These are phyloP conservation scores for Hippocampus kuda DNA, from an alignment of 2,797 vertebrate genomes.

Conservation along the genomic window DNA sequence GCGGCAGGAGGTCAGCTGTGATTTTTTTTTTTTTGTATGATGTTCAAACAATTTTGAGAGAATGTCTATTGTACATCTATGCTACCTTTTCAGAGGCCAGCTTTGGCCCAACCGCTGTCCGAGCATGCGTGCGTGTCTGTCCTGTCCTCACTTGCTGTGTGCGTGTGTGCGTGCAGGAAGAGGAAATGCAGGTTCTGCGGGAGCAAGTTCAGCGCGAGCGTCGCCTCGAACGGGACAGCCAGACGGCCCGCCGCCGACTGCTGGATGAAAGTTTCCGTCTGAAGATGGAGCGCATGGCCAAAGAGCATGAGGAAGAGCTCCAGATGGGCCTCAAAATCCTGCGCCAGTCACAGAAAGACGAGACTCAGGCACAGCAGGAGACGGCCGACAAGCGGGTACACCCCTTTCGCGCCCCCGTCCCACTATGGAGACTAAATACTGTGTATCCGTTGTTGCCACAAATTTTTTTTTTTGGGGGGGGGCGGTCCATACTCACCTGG, in stretches of 20 bases:
- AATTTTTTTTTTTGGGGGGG: too few relatives aligned
- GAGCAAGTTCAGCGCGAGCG: slow-evolving; percentile 62
- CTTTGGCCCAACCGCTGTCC: background rate
- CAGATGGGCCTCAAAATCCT: slow-evolving; percentile 69
- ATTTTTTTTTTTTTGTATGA: too few relatives aligned
- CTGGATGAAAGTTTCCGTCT: slow-evolving; percentile 62
- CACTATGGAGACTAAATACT: too few relatives aligned
- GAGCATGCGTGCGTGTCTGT: background rate
- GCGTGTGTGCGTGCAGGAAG: slow-evolving; percentile 47
- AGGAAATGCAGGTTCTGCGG: slow-evolving; percentile 55
- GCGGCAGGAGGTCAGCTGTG: slow-evolving; percentile 57
- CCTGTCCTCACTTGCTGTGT: background rate
- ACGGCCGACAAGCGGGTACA: slow-evolving; percentile 70
- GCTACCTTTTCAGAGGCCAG: too few relatives aligned
- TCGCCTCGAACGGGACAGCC: slow-evolving; percentile 47
- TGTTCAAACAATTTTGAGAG: too few relatives aligned
- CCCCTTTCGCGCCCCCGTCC: too few relatives aligned
- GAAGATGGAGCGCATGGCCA: slow-evolving; percentile 62
- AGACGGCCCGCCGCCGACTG: slow-evolving; percentile 45
- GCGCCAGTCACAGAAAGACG: slow-evolving; percentile 52
- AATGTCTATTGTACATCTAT: too few relatives aligned
- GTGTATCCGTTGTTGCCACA: too few relatives aligned
- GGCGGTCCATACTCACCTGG: background rate
- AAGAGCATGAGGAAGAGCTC: slow-evolving; percentile 68
- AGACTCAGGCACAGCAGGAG: slow-evolving; percentile 51